Evolutionary conservation across 2,113 vertebrate genomes (phyloP).

Genomic region (Ursus arctos): DNA sequence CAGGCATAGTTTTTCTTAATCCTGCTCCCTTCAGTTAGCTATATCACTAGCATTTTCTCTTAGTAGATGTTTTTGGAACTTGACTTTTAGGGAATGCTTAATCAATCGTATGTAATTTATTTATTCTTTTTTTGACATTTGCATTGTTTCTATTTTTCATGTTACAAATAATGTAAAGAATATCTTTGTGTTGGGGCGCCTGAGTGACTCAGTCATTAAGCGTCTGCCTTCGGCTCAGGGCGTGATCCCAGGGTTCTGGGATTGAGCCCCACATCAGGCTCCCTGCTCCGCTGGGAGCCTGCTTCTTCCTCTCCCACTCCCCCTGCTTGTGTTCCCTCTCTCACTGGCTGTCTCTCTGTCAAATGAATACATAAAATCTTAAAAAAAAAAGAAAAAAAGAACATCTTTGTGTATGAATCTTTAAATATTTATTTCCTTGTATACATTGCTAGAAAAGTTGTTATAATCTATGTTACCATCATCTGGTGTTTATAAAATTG

Average conservation of each 20-base stretch:
- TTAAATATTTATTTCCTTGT: slow-evolving; percentile 41
- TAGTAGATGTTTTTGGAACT: slow-evolving; percentile 15
- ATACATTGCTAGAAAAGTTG: slow-evolving; percentile 37
- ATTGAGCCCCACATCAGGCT: too few relatives aligned
- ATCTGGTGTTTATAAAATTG: slow-evolving; percentile 7
- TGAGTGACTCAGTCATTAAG: too few relatives aligned
- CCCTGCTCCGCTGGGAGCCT: too few relatives aligned
- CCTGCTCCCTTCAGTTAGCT: not conserved
- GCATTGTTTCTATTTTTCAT: not conserved
- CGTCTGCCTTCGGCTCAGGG: too few relatives aligned
- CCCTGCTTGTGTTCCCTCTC: too few relatives aligned
- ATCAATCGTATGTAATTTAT: not conserved
- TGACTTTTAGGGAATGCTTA: slow-evolving; percentile 22
- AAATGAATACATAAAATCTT: too few relatives aligned
- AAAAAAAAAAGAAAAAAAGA: not conserved
- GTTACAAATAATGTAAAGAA: not conserved
- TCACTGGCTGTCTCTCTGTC: too few relatives aligned
- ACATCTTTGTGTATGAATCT: not conserved
- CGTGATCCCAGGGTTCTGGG: too few relatives aligned
- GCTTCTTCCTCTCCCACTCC: too few relatives aligned
- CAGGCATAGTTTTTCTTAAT: not conserved
- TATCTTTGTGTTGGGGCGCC: not conserved
- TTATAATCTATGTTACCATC: not conserved
- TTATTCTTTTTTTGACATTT: slow-evolving; percentile 39
- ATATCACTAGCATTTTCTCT: slow-evolving; percentile 15